These are phyloP conservation scores for Patella ulyssiponensis DNA, from an alignment of 2,888 invertebrate species.

Conservation along the genomic window DNA sequence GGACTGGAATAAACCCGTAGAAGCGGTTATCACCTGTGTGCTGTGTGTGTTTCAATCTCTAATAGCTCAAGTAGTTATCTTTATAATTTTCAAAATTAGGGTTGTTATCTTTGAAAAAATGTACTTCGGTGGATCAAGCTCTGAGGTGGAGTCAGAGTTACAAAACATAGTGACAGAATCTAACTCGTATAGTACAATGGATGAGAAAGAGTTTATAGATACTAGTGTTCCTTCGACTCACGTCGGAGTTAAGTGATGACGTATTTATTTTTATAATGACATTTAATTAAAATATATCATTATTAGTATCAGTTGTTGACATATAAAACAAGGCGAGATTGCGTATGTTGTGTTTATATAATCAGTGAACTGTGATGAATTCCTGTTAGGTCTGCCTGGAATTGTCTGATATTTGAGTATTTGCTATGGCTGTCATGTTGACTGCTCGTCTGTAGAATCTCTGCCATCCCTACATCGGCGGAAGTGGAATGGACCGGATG, in stretches of 20 bases:
- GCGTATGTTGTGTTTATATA: too few relatives aligned
- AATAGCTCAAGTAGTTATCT: conserved; percentile 53
- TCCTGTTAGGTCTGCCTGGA: too few relatives aligned
- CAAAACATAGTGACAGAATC: conserved; percentile 43
- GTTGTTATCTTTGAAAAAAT: conserved; percentile 45
- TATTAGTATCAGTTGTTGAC: too few relatives aligned
- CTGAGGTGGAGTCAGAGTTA: conserved; percentile 52
- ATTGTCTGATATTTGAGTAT: too few relatives aligned
- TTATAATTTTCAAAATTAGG: conserved; percentile 50
- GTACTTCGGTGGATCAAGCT: conserved; percentile 40
- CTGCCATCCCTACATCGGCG: too few relatives aligned
- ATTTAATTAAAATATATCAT: too few relatives aligned
- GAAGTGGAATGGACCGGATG: too few relatives aligned
- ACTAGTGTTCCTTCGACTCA: neutral
- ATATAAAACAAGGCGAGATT: too few relatives aligned
- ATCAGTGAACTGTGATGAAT: too few relatives aligned
- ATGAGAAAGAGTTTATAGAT: conserved; percentile 22
- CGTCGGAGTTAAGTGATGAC: conserved; percentile 1
- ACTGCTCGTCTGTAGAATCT: too few relatives aligned
- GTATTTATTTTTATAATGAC: too few relatives aligned
- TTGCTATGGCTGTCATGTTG: too few relatives aligned
- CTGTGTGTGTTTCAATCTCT: conserved; percentile 56
- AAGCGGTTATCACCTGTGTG: conserved; percentile 63
- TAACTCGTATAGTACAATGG: conserved; percentile 36
- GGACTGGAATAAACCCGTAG: conserved; percentile 64